Evolutionary conservation across 1,140 invertebrate species (phyloP).

Genomic region (Teleogryllus occipitalis): DNA sequence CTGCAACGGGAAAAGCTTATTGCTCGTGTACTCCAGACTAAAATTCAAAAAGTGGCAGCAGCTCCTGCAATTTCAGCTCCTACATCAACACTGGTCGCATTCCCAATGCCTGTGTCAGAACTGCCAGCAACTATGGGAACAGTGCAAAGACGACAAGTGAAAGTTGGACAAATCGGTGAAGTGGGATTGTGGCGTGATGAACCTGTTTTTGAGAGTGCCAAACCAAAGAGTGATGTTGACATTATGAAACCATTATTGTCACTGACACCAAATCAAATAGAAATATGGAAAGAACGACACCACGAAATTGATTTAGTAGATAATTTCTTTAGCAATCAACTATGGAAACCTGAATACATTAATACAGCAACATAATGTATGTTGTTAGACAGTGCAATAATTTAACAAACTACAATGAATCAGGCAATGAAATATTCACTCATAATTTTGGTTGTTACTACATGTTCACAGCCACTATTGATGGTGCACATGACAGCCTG

Average conservation of each 20-base stretch:
- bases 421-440: too few species aligned
- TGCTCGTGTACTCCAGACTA: background rate
- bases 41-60: background rate
- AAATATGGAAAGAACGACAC: conserved; percentile 10
- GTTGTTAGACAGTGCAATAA: background rate
- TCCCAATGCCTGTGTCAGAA: background rate
- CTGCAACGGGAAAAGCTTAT: conserved; percentile 43
- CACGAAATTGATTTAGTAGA: conserved; percentile 38
- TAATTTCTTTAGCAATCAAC: conserved; percentile 46
- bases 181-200: background rate
- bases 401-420: background rate
- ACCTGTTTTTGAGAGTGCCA: background rate
- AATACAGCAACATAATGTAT: conserved; percentile 15
- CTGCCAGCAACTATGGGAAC: background rate
- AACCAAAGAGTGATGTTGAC: background rate
- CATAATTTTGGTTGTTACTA: too few species aligned
- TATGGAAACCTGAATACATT: conserved; percentile 49
- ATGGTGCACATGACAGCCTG: too few species aligned
- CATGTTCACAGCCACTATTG: too few species aligned
- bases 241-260: background rate
- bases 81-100: background rate
- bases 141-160: background rate
- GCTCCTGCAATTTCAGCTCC: background rate
- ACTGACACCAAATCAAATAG: background rate
- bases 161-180: background rate